Base-by-base conservation (phyloP, 1,140 invertebrate species). In the Hyles euphorbiae region DNA sequence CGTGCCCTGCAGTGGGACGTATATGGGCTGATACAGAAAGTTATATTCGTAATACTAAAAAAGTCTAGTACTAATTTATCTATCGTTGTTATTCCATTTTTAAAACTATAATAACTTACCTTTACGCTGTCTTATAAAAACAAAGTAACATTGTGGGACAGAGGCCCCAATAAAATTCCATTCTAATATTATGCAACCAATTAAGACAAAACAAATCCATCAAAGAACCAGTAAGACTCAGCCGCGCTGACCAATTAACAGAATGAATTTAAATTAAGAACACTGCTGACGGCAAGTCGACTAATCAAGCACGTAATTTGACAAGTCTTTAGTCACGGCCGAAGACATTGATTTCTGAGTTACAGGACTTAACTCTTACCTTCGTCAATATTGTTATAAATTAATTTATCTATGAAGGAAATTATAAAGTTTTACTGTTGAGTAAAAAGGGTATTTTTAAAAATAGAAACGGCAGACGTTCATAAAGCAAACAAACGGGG, bases 211-310 rank as follows among this genome's bases (percentile, higher is more conserved):
- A 64, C 49, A 59, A 56, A 59, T 56, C 57, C 53, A 59, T 64
- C 56, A 64, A 64, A 63, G 53, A 54, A 50, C 60, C 54, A 62
- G 57, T 62, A 62, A 62, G 60, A 62, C 50, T 58, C 48, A 44
- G 46, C 32, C 43, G 46, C 47, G 55, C 54, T 53, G 63, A 65
- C 58, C 58, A 65, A 65, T 65, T 65, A 65, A 54, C 49, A 22
- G 51, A 60, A 53, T 57, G 63, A 65, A 65, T 65, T 65, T 60
- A 60, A 65, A 65, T 65, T 60, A 65, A 65, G 63, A 65, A 60
- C 58, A 56, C 50, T 9, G 22, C 34, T 57, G 63, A 60, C 50
- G 57, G 43, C 12, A 12, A 45, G 34, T 12, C 52, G 54, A 53
- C 55, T 53, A 60, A 65, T 65, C 54, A 60, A 43, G 43, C 58